Percentiles rank a stretch among this genome's conserved stretches.
Conservation (phyloP, 2,797 vertebrate genomes). For the Melanotaenia pygmaea region DNA sequence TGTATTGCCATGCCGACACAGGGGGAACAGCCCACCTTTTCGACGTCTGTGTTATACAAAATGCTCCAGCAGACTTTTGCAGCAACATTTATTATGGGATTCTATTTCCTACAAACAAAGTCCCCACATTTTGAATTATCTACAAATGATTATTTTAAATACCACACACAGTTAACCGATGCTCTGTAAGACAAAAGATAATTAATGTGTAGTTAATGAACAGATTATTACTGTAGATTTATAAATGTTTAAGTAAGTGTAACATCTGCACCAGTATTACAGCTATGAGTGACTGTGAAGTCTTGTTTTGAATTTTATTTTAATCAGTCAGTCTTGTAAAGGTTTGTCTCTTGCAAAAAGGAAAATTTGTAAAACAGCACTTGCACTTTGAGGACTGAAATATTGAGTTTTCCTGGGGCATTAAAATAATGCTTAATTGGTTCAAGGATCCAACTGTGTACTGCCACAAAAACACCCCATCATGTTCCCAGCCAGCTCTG, state of each 20-base stretch:
- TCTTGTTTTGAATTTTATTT: constrained; percentile 35
- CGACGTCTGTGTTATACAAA: neutral
- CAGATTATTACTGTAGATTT: constrained; percentile 25
- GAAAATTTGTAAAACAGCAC: constrained; percentile 29
- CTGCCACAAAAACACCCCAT: constrained; percentile 48
- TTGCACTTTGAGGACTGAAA: constrained; percentile 21
- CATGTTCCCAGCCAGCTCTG: constrained; percentile 26
- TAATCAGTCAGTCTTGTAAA: constrained; percentile 18
- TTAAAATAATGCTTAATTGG: constrained; percentile 59
- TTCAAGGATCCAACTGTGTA: constrained; percentile 44
- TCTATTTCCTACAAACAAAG: neutral
- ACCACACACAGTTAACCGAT: constrained; percentile 7
- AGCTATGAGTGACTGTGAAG: constrained; percentile 16
- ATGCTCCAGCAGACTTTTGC: neutral
- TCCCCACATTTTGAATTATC: constrained; percentile 11
- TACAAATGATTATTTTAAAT: constrained; percentile 8
- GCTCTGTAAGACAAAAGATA: constrained; percentile 23
- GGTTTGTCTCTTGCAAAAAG: constrained; percentile 2
- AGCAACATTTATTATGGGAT: neutral
- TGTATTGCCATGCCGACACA: neutral
- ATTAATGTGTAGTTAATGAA: constrained; percentile 18
- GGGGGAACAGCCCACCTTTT: neutral
- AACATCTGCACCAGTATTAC: neutral
- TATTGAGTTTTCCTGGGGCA: constrained; percentile 42
- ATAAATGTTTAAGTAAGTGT: constrained; percentile 9